These are phyloP conservation scores for Spermophilus dauricus DNA, from an alignment of 2,113 vertebrate species.

Conservation along the genomic window DNA sequence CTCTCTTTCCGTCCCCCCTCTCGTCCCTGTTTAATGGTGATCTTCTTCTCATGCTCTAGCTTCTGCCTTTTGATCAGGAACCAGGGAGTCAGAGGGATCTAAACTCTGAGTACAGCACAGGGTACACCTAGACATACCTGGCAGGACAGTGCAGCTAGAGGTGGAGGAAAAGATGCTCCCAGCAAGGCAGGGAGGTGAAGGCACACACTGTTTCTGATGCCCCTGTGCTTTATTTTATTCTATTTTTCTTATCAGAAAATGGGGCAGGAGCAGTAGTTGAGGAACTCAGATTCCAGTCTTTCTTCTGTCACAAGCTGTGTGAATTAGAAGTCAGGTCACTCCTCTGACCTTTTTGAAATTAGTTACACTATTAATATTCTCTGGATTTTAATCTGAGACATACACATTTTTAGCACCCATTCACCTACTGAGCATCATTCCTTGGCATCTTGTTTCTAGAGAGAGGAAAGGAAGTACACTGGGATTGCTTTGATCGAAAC, in stretches of 20 bases:
- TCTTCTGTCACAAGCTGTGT: not conserved
- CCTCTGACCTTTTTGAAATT: not conserved
- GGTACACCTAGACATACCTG: not conserved
- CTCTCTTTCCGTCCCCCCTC: too few species aligned
- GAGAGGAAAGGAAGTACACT: not conserved
- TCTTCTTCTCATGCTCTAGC: too few species aligned
- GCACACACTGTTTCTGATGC: not conserved
- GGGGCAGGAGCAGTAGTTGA: not conserved
- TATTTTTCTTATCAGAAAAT: not conserved
- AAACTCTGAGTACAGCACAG: not conserved
- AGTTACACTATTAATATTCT: not conserved
- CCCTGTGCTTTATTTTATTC: too few species aligned
- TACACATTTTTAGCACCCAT: not conserved
- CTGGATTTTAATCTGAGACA: not conserved
- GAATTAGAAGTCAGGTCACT: not conserved
- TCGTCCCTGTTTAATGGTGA: too few species aligned
- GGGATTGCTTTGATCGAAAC: not conserved
- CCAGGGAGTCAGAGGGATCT: not conserved
- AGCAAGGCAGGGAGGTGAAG: not conserved
- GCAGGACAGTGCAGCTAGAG: accelerated
- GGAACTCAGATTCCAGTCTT: not conserved
- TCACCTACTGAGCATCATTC: not conserved
- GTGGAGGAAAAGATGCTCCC: accelerated
- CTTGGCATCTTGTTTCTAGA: not conserved
- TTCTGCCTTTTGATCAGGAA: not conserved